Base-by-base conservation (phyloP, 1,140 invertebrate species). In the Ephestia elutella region DNA sequence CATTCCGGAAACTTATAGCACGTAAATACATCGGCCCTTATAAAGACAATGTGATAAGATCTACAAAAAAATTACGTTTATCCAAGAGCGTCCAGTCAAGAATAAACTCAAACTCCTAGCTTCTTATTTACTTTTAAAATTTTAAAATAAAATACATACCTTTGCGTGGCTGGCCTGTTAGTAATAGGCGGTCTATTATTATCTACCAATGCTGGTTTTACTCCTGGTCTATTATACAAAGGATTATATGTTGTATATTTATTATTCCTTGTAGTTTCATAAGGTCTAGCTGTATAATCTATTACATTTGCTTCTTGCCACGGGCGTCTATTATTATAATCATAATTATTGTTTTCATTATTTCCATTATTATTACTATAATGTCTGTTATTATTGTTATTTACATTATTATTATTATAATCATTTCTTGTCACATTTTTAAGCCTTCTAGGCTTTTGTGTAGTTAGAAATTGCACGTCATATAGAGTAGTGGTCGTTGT, bases 141-240 rank as follows among this genome's bases (percentile, higher is more conserved):
- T n/a, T n/a, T n/a, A n/a, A 35, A 11, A 35, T 4, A 4, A 25
- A 3, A 25, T 25, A 25, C 53, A n/a, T 64, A 68, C 57, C 49
- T 57, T 44, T 63, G 32, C 1, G 71, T 71, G 0, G 65, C 57
- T 0, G 83, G 83, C 49, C 53, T 81, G 56, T 87, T 87, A 0
- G 84, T 87, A 13, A 87, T 87, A 0, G 84, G 81, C 0, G 80
- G 80, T 21, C 72, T 49, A 32, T 56, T 56, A 4, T 56, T 68
- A 49, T 80, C 68, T 0, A 73, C 70, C 0, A 69, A 49, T 0
- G 66, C 70, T 0, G 84, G 84, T 55, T 57, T 76, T 0, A 87
- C 80, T 0, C 81, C 82, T 7, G 77, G 74, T 11, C 70, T 63
- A 20, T 70, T 68, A 1, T 62, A 56, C 0, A 73, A 66, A 0